phyloP scores from a whole-genome alignment of 2,113 vertebrate species.

The Centropus bengalensis region DNA sequence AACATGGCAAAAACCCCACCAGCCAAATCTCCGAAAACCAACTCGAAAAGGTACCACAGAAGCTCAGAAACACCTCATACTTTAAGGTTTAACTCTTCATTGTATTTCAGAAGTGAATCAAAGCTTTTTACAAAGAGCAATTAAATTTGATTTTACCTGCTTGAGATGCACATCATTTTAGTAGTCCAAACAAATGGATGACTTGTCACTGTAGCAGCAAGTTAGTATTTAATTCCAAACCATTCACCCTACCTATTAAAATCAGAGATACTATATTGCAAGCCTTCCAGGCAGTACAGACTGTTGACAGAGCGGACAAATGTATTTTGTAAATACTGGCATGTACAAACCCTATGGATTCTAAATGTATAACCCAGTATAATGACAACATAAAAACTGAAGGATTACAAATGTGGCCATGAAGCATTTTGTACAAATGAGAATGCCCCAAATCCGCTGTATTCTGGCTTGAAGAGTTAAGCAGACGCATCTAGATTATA shows the following conservation, averaged over 20 bases:
- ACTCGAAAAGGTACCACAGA: background rate
- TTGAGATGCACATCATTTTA: background rate
- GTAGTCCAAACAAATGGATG: background rate
- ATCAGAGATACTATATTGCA: background rate
- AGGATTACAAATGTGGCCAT: background rate
- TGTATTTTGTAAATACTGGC: background rate
- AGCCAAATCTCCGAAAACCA: background rate
- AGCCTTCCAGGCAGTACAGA: background rate
- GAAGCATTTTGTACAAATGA: background rate
- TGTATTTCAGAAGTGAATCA: background rate
- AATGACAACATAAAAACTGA: background rate
- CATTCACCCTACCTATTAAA: background rate
- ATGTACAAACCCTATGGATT: background rate
- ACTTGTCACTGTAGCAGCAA: background rate
- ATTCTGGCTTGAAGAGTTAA: background rate
- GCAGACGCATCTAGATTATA: background rate
- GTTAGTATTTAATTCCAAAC: background rate
- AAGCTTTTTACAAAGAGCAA: background rate
- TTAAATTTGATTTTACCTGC: background rate
- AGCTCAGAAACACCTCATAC: background rate
- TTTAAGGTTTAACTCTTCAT: background rate
- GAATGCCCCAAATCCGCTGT: background rate
- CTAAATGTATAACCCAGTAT: background rate
- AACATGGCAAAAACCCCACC: background rate
- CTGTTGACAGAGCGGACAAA: background rate